phyloP scores from a whole-genome alignment of 2,888 invertebrate genomes.

The Rhagophthalmus giganteus region DNA sequence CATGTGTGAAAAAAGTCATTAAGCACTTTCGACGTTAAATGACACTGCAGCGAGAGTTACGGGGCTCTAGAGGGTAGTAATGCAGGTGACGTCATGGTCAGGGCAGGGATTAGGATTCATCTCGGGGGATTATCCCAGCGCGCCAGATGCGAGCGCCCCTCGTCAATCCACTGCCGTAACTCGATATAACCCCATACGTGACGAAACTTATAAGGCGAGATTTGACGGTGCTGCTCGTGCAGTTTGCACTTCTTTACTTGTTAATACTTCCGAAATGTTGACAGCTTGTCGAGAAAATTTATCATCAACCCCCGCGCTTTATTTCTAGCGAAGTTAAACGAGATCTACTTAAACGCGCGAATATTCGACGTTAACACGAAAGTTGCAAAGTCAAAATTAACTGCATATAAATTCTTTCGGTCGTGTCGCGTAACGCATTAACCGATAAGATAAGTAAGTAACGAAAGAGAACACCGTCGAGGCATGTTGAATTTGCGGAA shows the following conservation, averaged over 20 bases:
- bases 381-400: too few relatives aligned
- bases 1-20: slow-evolving; percentile 22
- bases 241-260: slow-evolving; percentile 32
- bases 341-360: neutral
- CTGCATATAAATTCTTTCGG: too few relatives aligned
- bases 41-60: slow-evolving; percentile 46
- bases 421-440: too few relatives aligned
- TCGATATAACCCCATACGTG: slow-evolving; percentile 51
- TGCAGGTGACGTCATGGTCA: slow-evolving; percentile 49
- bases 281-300: slow-evolving; percentile 27
- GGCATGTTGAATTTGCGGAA: slow-evolving; percentile 8
- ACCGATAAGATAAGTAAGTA: too few relatives aligned
- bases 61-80: slow-evolving; percentile 34
- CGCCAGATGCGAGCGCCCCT: slow-evolving; percentile 46
- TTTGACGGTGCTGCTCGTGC: slow-evolving; percentile 29
- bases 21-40: slow-evolving; percentile 33
- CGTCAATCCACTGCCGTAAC: slow-evolving; percentile 48
- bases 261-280: slow-evolving; percentile 29
- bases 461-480: too few relatives aligned
- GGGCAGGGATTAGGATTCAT: slow-evolving; percentile 50
- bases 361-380: too few relatives aligned
- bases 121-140: slow-evolving; percentile 48
- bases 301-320: slow-evolving; percentile 15
- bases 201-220: slow-evolving; percentile 44
- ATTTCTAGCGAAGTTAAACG: neutral